Base-by-base conservation (phyloP, 2,888 invertebrate species). In the Hyalella azteca region DNA sequence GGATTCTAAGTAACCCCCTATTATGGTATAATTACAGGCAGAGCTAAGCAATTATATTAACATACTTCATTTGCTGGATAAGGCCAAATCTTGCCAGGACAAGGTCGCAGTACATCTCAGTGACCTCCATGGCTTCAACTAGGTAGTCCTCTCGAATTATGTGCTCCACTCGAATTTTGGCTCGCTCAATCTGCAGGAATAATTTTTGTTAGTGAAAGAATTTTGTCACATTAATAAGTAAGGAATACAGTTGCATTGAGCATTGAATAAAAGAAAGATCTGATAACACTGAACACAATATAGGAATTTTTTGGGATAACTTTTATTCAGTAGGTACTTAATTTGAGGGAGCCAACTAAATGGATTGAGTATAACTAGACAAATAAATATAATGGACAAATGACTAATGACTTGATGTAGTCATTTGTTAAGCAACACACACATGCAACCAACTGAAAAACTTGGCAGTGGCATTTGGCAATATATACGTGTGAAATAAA, bases 21-120 rank as follows among this genome's bases (percentile, higher is more conserved):
- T 15, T 15, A 45, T 15, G 15, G 45, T 11, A 45, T 45, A 45
- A 9, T 11, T 45, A 45, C 11, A 11, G 9, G 45, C 11, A 45
- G 15, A 45, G 15, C 45, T 11, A 11, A 45, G 45, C 45, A 36
- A 59, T 11, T 29, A 4, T 40, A 9, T 40, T 73, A 11, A 76
- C 79, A 40, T 76, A 81, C 91, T 97, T 97, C 95, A 97, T 96
- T 89, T 97, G 97, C 59, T 96, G 96, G 78, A 99, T 93, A 13
- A 99, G 90, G 5, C 84, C 85, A 89, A 98, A 98, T 86, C 99
- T 91, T 0, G 99, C 98, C 78, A 99, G 89, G 66, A 99, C 88
- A 78, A 99, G 90, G 89, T 99, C 99, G 89, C 99, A 98, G 88
- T 97, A 99, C 97, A 99, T 98, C 90, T 99, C 99, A 0, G 99